phyloP scores from a whole-genome alignment of 1,140 invertebrate genomes.

The Rhagoletis pomonella region DNA sequence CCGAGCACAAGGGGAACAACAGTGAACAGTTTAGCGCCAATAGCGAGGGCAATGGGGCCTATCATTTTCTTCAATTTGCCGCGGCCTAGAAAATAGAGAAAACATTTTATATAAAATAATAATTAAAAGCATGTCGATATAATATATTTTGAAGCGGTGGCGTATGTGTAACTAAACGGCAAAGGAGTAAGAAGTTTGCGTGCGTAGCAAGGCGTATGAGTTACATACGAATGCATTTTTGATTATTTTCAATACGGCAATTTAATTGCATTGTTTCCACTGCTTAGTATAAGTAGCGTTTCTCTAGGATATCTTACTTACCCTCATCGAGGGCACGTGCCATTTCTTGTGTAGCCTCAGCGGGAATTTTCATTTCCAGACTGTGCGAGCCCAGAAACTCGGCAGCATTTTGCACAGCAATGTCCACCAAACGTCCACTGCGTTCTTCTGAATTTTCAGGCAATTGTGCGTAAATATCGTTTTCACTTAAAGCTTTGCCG shows the following conservation, averaged over 20 bases:
- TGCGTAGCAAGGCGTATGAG: background rate
- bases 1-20: constrained; percentile 81
- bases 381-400: constrained; percentile 78
- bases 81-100: constrained; percentile 76
- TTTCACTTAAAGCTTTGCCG: constrained; percentile 75
- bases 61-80: constrained; percentile 84
- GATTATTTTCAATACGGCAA: too few relatives aligned
- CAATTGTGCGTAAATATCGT: constrained; percentile 77
- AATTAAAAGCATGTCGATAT: background rate
- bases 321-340: constrained; percentile 80
- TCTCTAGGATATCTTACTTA: constrained; percentile 61
- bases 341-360: constrained; percentile 75
- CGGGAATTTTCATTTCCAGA: constrained; percentile 78
- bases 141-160: background rate
- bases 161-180: background rate
- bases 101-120: constrained; percentile 55
- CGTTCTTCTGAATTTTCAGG: constrained; percentile 76
- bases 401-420: constrained; percentile 76
- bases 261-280: too few relatives aligned
- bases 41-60: constrained; percentile 79
- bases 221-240: background rate
- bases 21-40: constrained; percentile 82
- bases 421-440: constrained; percentile 75
- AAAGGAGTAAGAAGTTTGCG: background rate
- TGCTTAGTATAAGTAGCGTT: background rate